phyloP scores from a whole-genome alignment of 2,888 invertebrate genomes.

The Tetragonisca angustula region DNA sequence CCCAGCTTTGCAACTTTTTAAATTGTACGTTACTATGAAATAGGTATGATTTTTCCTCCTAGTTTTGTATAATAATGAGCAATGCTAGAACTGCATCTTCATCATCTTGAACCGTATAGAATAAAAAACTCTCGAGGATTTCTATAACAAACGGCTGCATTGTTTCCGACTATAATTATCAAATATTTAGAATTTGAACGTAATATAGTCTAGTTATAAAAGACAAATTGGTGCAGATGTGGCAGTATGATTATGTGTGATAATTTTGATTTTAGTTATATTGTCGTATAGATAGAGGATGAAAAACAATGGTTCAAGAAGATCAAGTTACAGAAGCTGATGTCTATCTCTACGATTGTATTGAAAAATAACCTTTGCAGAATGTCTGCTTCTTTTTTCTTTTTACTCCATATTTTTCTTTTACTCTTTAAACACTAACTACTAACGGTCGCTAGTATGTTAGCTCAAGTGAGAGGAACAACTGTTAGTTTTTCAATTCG shows the following conservation, averaged over 20 bases:
- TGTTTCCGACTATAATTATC: neutral
- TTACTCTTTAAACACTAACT: constrained; percentile 66
- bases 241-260: constrained; percentile 14
- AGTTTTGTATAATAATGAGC: constrained; percentile 77
- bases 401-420: constrained; percentile 43
- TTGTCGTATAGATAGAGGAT: constrained; percentile 14
- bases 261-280: constrained; percentile 45
- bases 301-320: constrained; percentile 44
- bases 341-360: constrained; percentile 74
- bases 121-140: neutral
- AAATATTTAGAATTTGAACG: neutral
- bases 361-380: constrained; percentile 79
- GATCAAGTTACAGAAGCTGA: constrained; percentile 71
- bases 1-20: constrained; percentile 54
- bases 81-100: constrained; percentile 69
- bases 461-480: constrained; percentile 71
- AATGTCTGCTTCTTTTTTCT: constrained; percentile 58
- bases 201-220: constrained; percentile 1
- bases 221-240: neutral
- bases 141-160: constrained; percentile 6
- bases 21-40: constrained; percentile 63
- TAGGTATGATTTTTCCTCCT: constrained; percentile 61
- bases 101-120: constrained; percentile 55
- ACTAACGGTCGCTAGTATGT: constrained; percentile 69
- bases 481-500: constrained; percentile 64